Base-by-base conservation (phyloP, 2,888 invertebrate species). In the Macrophya annulata region DNA sequence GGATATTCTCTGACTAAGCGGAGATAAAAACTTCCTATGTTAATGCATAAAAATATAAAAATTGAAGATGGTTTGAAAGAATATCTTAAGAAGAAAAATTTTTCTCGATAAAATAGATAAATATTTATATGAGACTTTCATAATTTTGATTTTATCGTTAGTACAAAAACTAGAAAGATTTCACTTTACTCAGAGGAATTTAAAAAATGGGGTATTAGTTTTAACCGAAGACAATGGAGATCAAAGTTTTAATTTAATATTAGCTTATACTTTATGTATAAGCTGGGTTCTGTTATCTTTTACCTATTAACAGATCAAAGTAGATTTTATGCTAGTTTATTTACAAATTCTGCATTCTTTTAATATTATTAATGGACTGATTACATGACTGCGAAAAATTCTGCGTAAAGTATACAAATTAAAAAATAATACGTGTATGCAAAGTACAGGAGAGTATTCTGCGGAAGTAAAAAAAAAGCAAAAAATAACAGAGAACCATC, bases 241-340 rank as follows among this genome's bases (percentile, higher is more conserved):
- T 62, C 12, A 25, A 12, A 71, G 40, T 71, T 17, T 37, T 12
- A 37, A 71, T 71, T 37, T 40, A 71, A n/a, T 71, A 37, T 37
- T 10, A 71, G 17, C n/a, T 10, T 40, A 37, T n/a, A 43, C 40
- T 71, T 37, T 71, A 31, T 40, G 40, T 9, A 37, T 17, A 71
- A 43, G 40, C 40, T 37, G n/a, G 40, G 31, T 31, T 25, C 40
- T 71, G 71, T 71, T 71, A 71, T 71, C 71, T 40, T 71, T 37
- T 10, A 71, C 40, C 17, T 43, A 76, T 76, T 12, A 76, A 76
- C 25, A 76, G 76, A 76, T 76, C 76, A 76, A 48, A 76, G 76
- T 76, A 76, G 31, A 48, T 45, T 48, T 25, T 10, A 25, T 21
- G 48, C 43, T 76, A 15, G 25, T 48, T 76, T 76, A 76, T 51